Conservation (phyloP, 2,888 invertebrate species). For the Drosophila austrosaltans region DNA sequence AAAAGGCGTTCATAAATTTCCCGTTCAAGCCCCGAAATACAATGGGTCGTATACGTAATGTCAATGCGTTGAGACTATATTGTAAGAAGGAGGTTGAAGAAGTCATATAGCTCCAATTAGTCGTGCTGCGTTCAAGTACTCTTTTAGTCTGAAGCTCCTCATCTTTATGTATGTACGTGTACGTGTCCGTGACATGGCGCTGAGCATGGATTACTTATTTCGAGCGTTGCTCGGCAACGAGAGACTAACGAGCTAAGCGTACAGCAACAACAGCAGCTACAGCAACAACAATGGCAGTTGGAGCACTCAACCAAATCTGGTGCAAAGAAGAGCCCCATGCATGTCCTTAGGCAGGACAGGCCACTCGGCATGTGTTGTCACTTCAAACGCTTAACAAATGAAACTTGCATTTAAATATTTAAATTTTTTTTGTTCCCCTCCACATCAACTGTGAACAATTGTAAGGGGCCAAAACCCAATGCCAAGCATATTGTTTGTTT, state of each 20-base stretch:
- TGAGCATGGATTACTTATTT: slow-evolving; percentile 25
- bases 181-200: slow-evolving; percentile 27
- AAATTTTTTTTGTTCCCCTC: not conserved
- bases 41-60: slow-evolving; percentile 66
- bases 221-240: slow-evolving; percentile 45
- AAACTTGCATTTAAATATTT: slow-evolving; percentile 8
- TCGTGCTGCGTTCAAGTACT: slow-evolving; percentile 69
- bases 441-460: not conserved
- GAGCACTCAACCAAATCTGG: slow-evolving; percentile 38
- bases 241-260: slow-evolving; percentile 63
- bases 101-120: slow-evolving; percentile 62
- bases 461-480: slow-evolving; percentile 6
- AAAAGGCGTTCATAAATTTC: slow-evolving; percentile 59
- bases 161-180: slow-evolving; percentile 28
- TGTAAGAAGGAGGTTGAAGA: slow-evolving; percentile 40
- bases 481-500: slow-evolving; percentile 4
- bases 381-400: slow-evolving; percentile 29
- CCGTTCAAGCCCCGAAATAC: slow-evolving; percentile 35
- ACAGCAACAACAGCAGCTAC: slow-evolving; percentile 33
- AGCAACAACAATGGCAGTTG: slow-evolving; percentile 40
- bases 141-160: slow-evolving; percentile 37
- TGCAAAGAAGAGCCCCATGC: slow-evolving; percentile 54
- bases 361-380: slow-evolving; percentile 71
- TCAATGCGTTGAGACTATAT: slow-evolving; percentile 27
- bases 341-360: slow-evolving; percentile 50